Percentiles rank a stretch among this genome's conserved stretches.
phyloP scores from a whole-genome alignment of 2,888 invertebrate genomes.

The Eristalis arbustorum region DNA sequence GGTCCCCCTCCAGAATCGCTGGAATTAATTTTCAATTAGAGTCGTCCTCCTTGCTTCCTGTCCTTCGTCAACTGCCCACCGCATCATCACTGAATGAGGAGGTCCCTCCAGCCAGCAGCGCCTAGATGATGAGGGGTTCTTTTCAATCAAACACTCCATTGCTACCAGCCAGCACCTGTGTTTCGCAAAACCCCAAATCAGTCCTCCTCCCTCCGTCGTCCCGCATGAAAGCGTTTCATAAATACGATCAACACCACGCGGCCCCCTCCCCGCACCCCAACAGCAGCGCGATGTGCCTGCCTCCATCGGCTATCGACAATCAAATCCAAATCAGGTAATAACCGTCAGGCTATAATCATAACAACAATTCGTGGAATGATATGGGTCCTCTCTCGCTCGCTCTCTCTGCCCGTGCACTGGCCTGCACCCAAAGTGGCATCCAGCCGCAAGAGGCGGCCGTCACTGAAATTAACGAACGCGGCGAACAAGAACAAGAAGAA shows the following conservation, averaged over 20 bases:
- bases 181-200: background rate
- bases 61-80: background rate
- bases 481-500: background rate
- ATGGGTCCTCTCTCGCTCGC: slow-evolving; percentile 28
- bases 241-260: background rate
- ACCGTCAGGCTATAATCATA: slow-evolving; percentile 62
- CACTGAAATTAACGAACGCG: slow-evolving; percentile 6
- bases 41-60: background rate
- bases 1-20: background rate
- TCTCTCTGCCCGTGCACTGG: background rate
- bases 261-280: background rate
- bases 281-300: slow-evolving; percentile 4
- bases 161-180: background rate
- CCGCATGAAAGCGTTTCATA: background rate
- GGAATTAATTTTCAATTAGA: background rate
- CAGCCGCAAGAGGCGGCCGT: background rate
- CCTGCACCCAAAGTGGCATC: background rate
- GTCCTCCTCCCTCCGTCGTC: too few relatives aligned
- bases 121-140: background rate
- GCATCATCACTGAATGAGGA: background rate
- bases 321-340: slow-evolving; percentile 65
- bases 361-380: slow-evolving; percentile 66
- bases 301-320: slow-evolving; percentile 26
- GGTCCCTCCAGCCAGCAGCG: background rate
- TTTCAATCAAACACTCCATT: background rate